A percentile compares a stretch with the other conserved stretches of the same genome.
phyloP scores from a whole-genome alignment of 2,888 invertebrate species.

The Parelbella ahira region DNA sequence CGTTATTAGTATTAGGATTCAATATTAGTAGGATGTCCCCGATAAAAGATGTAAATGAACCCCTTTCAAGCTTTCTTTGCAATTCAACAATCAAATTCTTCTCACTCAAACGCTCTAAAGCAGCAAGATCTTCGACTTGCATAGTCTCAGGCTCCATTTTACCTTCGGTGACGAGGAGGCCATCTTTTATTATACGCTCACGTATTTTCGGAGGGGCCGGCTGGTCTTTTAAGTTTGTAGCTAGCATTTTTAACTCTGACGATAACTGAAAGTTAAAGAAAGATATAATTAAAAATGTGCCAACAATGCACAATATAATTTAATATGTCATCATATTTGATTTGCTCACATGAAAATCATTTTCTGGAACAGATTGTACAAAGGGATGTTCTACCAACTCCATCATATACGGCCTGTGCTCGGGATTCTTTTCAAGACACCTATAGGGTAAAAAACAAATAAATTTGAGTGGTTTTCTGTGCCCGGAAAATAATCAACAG shows the following conservation, averaged over 20 bases:
- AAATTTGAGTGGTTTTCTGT: too few species aligned
- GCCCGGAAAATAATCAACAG: too few species aligned
- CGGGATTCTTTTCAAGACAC: conserved; percentile 92
- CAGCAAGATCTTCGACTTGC: conserved; percentile 91
- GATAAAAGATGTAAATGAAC: conserved; percentile 87
- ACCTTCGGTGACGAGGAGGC: conserved; percentile 69
- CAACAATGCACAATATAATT: background rate
- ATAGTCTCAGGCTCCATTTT: conserved; percentile 84
- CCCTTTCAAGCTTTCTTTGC: conserved; percentile 83
- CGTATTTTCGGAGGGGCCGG: conserved; percentile 85
- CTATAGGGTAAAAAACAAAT: too few species aligned
- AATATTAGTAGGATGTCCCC: conserved; percentile 89
- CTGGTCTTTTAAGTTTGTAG: conserved; percentile 72
- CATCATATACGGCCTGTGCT: conserved; percentile 90
- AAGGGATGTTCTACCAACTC: conserved; percentile 93
- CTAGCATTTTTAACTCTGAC: conserved; percentile 85
- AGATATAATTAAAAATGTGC: conserved; percentile 10
- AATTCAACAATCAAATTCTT: conserved; percentile 85
- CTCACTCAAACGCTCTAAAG: conserved; percentile 87
- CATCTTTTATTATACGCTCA: conserved; percentile 74
- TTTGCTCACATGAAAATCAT: conserved; percentile 86
- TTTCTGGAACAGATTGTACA: conserved; percentile 87
- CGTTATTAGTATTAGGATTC: conserved; percentile 88
- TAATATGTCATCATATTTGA: background rate
- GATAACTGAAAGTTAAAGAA: conserved; percentile 75